Evolutionary conservation across 2,888 invertebrate species (phyloP), one percentile per base, ranked within the genome.

Genomic region (Panopea generosa): DNA sequence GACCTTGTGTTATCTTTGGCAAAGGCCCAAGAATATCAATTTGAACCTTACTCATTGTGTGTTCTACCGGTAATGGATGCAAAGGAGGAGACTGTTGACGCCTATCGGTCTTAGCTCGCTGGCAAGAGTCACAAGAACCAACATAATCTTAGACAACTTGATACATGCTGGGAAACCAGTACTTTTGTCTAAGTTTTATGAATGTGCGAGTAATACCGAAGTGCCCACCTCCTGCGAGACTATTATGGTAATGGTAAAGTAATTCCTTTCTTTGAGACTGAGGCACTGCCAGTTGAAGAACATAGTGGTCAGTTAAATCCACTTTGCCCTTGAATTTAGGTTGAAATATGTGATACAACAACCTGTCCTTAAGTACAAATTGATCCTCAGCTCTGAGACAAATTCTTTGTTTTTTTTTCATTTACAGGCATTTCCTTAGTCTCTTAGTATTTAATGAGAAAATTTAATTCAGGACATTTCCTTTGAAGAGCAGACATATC

Each of bases 81-180:
- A 74, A 27, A 20, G 68, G 68, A n/a, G 74, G 62, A n/a, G 68
- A 63, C 45, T 63, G 38, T 18, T 45, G 33, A 20, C 38, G 52
- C n/a, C 72, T 59, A 29, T 61, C 55, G 33, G 29, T 33, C 63
- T 65, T 72, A 14, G 47, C 43, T 4, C 63, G 16, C 24, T 74
- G 70, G 40, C 65, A 72, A 26, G 16, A 14, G 27, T 59, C 62
- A 52, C 56, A 60, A 18, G 68, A 9, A 45, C 18, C 57, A 20
- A 57, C 50, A 59, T 63, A 53, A 2, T 50, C 22, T 14, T 62
- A 40, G 6, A 75, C 53, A 11, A 71, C 55, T 50, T 59, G 56
- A 45, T 67, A 74, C 73, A 77, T 77, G 45, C 59, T 59, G n/a
- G 77, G 83, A 78, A 78, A 83, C 40, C 29, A 60, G 29, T 60